Conservation (phyloP, 2,797 vertebrate genomes). For the Galagoides demidoff region DNA sequence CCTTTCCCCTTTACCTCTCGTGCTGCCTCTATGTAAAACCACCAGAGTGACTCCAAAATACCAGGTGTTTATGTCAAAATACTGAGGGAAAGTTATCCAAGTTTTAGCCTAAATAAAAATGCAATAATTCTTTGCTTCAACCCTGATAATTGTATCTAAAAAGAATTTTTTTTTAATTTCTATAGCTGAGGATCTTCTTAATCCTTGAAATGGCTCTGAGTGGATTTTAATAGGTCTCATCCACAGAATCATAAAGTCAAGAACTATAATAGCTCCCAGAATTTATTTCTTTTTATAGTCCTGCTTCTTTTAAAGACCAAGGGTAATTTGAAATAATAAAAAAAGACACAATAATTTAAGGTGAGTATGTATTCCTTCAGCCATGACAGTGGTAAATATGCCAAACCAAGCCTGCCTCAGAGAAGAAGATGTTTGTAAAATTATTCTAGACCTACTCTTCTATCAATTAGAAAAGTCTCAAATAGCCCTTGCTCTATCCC, state of each 20-base stretch:
- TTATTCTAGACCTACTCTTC: not conserved
- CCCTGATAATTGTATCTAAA: not conserved
- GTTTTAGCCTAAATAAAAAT: slow-evolving; percentile 7
- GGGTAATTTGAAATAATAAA: slow-evolving; percentile 25
- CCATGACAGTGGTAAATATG: not conserved
- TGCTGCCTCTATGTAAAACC: not conserved
- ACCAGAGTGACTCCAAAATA: not conserved
- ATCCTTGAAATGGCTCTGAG: not conserved
- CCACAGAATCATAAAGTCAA: not conserved
- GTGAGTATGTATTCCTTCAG: not conserved
- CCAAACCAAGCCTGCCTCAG: not conserved
- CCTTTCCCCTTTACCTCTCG: not conserved
- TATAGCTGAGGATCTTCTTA: not conserved
- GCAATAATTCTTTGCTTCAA: not conserved
- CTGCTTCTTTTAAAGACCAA: not conserved
- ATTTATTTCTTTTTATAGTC: not conserved
- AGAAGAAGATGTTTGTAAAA: not conserved
- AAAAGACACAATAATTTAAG: slow-evolving; percentile 10
- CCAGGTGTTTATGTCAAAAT: not conserved
- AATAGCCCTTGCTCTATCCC: not conserved
- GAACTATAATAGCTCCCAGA: not conserved
- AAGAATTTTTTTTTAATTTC: not conserved
- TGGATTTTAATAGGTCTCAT: not conserved
- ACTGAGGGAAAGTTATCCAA: not conserved
- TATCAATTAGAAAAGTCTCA: not conserved